phyloP scores from a whole-genome alignment of 2,888 invertebrate species.

The Agrochola lychnidis region DNA sequence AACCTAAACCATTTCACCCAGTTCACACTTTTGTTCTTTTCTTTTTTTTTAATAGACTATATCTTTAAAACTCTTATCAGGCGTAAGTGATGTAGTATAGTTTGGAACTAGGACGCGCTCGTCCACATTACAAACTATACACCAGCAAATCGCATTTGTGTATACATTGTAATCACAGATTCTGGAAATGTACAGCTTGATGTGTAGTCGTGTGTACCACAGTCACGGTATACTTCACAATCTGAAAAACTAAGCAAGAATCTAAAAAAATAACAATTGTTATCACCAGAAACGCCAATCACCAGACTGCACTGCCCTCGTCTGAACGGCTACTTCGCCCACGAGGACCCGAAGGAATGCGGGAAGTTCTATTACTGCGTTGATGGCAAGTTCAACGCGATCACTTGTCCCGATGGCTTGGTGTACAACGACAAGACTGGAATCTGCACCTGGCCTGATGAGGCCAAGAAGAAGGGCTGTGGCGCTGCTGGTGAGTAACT shows the following conservation, averaged over 20 bases:
- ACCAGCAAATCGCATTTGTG: too few relatives aligned
- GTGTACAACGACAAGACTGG: conserved; percentile 97
- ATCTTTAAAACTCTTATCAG: too few relatives aligned
- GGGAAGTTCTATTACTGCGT: conserved; percentile 97
- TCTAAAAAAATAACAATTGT: not conserved
- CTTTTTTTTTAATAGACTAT: too few relatives aligned
- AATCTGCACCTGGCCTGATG: conserved; percentile 98
- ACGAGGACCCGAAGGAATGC: conserved; percentile 94
- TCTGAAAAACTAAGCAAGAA: not conserved
- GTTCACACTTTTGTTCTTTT: too few relatives aligned
- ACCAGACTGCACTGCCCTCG: conserved; percentile 94
- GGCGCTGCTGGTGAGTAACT: conserved; percentile 92
- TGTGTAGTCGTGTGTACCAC: too few relatives aligned
- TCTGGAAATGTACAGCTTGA: too few relatives aligned
- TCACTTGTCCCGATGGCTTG: conserved; percentile 96
- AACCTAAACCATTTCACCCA: too few relatives aligned
- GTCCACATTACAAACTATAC: too few relatives aligned
- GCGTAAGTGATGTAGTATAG: too few relatives aligned
- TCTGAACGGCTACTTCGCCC: conserved; percentile 96
- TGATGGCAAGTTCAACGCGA: conserved; percentile 97
- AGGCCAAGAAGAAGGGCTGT: conserved; percentile 96
- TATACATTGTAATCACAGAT: too few relatives aligned
- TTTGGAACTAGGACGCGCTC: too few relatives aligned
- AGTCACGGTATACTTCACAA: too few relatives aligned
- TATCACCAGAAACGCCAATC: conserved; percentile 92